Percentiles rank a stretch among this genome's conserved stretches.
Evolutionary conservation across 2,113 vertebrate genomes (phyloP).

Genomic region (Potamarius usumacintae): DNA sequence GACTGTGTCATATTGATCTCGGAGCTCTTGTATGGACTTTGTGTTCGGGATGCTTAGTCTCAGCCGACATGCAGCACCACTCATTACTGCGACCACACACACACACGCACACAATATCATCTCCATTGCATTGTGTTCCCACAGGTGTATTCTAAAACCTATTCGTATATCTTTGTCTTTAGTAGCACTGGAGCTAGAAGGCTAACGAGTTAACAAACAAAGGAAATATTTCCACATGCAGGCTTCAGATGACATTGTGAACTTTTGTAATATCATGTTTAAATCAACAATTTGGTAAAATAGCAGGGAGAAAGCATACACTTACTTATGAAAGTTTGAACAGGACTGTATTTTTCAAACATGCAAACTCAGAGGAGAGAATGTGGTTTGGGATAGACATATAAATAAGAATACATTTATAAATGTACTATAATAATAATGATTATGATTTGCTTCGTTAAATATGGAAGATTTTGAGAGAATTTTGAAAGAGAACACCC

Average conservation of each 20-base stretch:
- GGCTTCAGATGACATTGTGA: neutral
- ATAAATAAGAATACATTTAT: too few relatives aligned
- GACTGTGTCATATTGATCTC: slow-evolving; percentile 53
- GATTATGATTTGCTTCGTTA: too few relatives aligned
- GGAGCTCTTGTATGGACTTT: slow-evolving; percentile 42
- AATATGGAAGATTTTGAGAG: too few relatives aligned
- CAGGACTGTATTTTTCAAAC: neutral
- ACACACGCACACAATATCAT: slow-evolving; percentile 14
- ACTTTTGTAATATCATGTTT: neutral
- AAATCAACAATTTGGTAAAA: neutral
- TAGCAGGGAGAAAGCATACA: neutral
- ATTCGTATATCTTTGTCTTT: neutral
- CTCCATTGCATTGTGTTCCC: slow-evolving; percentile 29
- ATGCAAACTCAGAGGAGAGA: neutral
- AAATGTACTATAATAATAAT: too few relatives aligned
- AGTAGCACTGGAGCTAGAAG: neutral
- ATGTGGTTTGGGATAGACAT: neutral
- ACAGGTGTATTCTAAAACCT: slow-evolving; percentile 35
- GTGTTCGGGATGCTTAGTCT: slow-evolving; percentile 27
- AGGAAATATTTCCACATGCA: neutral
- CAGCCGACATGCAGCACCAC: slow-evolving; percentile 28
- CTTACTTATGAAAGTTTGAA: neutral
- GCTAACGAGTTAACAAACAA: neutral
- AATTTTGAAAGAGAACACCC: too few relatives aligned
- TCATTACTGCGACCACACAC: slow-evolving; percentile 38